Evolutionary conservation across 2,113 vertebrate species (phyloP).

Genomic region (Hiodon tergisus): DNA sequence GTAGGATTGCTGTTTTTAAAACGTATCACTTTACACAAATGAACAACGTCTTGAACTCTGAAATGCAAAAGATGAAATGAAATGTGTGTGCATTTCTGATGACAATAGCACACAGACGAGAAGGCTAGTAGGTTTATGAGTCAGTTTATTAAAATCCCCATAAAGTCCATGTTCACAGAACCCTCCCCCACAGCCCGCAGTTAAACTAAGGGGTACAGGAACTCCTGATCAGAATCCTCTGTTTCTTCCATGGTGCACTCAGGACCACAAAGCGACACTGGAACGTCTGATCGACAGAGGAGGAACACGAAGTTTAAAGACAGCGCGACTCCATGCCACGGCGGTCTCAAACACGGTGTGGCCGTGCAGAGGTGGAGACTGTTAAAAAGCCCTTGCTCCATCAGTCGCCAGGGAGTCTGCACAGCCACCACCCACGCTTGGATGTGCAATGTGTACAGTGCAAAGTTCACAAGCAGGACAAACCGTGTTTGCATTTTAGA

Average conservation of each 20-base stretch:
- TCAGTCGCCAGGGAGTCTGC: background rate
- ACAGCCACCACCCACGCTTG: background rate
- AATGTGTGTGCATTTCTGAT: background rate
- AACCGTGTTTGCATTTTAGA: background rate
- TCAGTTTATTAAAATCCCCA: too few species aligned
- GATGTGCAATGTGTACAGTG: background rate
- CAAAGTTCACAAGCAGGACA: background rate
- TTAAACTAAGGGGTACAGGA: conserved; percentile 6
- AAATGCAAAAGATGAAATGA: background rate
- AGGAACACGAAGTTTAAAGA: background rate
- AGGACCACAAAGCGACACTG: conserved; percentile 28
- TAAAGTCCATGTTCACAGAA: background rate
- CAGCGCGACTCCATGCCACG: background rate
- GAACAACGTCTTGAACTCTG: too few species aligned
- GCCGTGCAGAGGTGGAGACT: too few species aligned
- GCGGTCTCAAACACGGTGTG: too few species aligned
- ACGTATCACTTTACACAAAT: too few species aligned
- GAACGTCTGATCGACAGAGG: conserved; percentile 5
- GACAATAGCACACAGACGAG: background rate
- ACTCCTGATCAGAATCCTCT: conserved; percentile 20
- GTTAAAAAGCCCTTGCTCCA: too few species aligned
- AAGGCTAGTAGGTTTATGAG: background rate
- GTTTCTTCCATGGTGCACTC: conserved; percentile 24
- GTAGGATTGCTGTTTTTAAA: too few species aligned
- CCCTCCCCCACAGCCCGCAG: too few species aligned